A percentile compares a stretch with the other conserved stretches of the same genome.
Conservation (phyloP, 2,113 vertebrate genomes). For the Gasterosteus nipponicus region DNA sequence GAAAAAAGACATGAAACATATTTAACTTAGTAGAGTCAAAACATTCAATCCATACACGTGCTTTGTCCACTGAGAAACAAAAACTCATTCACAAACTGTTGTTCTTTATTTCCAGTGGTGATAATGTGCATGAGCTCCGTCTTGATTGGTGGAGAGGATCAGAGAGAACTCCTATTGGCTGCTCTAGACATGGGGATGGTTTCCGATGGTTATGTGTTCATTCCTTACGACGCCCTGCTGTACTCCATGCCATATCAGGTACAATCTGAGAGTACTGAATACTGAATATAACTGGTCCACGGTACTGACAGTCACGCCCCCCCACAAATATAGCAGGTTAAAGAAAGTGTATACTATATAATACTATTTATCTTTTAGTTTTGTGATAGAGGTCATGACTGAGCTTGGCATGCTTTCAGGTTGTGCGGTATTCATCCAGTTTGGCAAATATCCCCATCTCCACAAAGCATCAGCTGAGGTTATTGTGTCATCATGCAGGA, state of each 20-base stretch:
- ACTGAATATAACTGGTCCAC: too few relatives aligned
- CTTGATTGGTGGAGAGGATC: conserved; percentile 87
- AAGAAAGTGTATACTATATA: too few relatives aligned
- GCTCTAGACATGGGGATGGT: conserved; percentile 86
- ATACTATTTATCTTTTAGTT: too few relatives aligned
- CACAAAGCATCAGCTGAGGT: too few relatives aligned
- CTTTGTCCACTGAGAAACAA: neutral
- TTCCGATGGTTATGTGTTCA: conserved; percentile 82
- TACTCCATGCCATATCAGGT: conserved; percentile 87
- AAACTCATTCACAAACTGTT: neutral
- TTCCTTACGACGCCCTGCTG: conserved; percentile 88
- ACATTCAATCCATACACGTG: too few relatives aligned
- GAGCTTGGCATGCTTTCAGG: too few relatives aligned
- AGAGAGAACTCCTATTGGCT: conserved; percentile 82
- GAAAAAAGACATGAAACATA: too few relatives aligned
- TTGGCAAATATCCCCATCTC: neutral
- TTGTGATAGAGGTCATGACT: too few relatives aligned
- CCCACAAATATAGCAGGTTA: too few relatives aligned
- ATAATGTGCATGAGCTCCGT: conserved; percentile 92
- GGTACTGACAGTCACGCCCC: too few relatives aligned
- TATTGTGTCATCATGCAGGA: neutral
- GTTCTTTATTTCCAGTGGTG: conserved; percentile 76
- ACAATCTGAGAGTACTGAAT: neutral
- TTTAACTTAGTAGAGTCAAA: too few relatives aligned
- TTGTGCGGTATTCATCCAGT: neutral